Evolutionary conservation across 2,888 invertebrate genomes (phyloP).

Genomic region (Orthosia gracilis): DNA sequence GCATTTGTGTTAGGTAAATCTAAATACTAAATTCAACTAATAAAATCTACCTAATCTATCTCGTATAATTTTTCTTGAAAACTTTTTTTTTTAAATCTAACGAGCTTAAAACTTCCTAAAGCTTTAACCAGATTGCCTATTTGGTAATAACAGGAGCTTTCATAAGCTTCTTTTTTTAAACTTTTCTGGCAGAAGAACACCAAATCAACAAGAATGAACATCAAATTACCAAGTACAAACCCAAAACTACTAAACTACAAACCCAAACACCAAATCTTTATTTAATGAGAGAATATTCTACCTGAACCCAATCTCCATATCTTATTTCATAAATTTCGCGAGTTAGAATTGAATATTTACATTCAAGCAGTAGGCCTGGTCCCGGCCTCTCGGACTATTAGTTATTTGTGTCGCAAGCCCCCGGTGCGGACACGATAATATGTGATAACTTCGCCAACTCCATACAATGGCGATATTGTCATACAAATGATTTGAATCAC

Average conservation of each 20-base stretch:
- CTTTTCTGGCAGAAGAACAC: not conserved
- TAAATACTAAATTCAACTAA: too few species aligned
- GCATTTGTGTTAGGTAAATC: not conserved
- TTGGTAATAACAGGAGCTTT: not conserved
- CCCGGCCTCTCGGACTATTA: slow-evolving; percentile 58
- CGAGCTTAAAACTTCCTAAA: too few species aligned
- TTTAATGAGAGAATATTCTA: not conserved
- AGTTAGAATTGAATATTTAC: slow-evolving; percentile 64
- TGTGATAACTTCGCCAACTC: slow-evolving; percentile 72
- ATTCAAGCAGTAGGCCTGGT: slow-evolving; percentile 64
- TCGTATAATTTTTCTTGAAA: too few species aligned
- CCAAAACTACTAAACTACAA: too few species aligned
- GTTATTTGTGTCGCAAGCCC: slow-evolving; percentile 71
- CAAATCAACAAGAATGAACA: not conserved
- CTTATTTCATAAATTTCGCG: slow-evolving; percentile 42
- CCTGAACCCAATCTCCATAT: slow-evolving; percentile 29
- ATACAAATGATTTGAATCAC: slow-evolving; percentile 70
- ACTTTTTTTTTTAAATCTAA: not conserved
- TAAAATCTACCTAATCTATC: too few species aligned
- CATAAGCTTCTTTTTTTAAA: not conserved
- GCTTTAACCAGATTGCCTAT: not conserved
- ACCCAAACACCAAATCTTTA: not conserved
- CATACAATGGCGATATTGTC: slow-evolving; percentile 74
- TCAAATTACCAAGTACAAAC: not conserved
- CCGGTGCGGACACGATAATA: slow-evolving; percentile 70